Base-by-base conservation (phyloP, 2,797 vertebrate species). In the Monodelphis domestica region DNA sequence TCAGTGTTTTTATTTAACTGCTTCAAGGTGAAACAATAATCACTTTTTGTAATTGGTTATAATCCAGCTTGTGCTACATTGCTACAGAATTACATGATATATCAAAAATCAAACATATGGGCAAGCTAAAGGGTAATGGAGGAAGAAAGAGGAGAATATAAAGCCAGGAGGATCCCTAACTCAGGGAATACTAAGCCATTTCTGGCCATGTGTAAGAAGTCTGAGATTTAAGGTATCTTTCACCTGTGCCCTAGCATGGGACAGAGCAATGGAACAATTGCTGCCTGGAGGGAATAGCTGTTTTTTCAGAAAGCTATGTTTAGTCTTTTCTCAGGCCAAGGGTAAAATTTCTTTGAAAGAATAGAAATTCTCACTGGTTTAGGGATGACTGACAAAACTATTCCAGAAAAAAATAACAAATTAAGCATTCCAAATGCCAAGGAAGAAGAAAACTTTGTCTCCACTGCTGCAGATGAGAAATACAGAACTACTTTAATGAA, bases 401-500 rank as follows among this genome's bases (percentile, higher is more conserved):
- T 70, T 51, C 93, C 93, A 88, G 54, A 94, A 91, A 38, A 57
- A 57, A n/a, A n/a, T n/a, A n/a, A 1, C 10, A 88, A 5, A 0
- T 0, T 0, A 4, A 88, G 89, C 7, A 12, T 0, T 94, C 15
- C 17, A 87, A 92, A 53, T 45, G 12, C 38, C 54, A 90, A 91
- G 52, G 53, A 93, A 70, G 29, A 94, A 84, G 4, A 94, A 94
- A 96, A 87, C 54, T 93, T 91, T 21, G 78, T 28, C 88, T 92
- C 88, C 52, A 7, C 89, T 90, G 56, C 26, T 95, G 92, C 45
- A 89, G 89, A 89, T 55, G 30, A 7, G 26, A 94, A 95, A 96
- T 87, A 4, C 91, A 70, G 24, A 50, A 28, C 84, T 89, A 4
- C 56, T 88, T 89, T 95, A 53, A 53, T 91, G 50, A 91, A 91